Percentiles rank a stretch among this genome's conserved stretches.
Conservation (phyloP, 2,113 vertebrate genomes). For the Stigmatopora nigra region DNA sequence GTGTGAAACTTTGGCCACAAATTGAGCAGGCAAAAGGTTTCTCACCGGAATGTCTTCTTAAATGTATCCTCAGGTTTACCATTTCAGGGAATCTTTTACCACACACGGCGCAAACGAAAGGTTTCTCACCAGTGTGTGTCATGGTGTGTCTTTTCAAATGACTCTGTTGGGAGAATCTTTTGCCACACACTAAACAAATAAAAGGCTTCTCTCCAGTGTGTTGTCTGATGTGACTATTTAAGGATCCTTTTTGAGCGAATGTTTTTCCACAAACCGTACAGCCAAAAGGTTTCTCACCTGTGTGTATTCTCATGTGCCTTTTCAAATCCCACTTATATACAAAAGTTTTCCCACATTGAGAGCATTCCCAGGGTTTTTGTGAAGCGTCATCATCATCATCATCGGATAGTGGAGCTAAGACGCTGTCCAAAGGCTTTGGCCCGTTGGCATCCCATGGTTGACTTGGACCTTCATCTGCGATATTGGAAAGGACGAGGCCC, state of each 20-base stretch:
- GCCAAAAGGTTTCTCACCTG: no score
- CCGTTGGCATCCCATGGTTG: background rate
- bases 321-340: background rate
- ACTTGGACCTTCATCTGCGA: background rate
- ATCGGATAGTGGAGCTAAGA: background rate
- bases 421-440: background rate
- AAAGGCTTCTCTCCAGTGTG: background rate
- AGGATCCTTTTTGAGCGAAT: no score
- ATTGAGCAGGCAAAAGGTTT: background rate
- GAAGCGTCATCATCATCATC: background rate
- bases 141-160: background rate
- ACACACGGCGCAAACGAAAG: background rate
- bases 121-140: background rate
- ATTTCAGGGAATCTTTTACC: background rate
- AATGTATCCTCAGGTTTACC: background rate
- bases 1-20: background rate
- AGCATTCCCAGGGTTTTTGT: background rate
- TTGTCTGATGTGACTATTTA: no score
- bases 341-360: background rate
- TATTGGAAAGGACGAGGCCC: background rate
- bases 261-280: no score
- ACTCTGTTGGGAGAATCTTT: background rate
- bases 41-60: background rate
- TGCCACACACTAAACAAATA: background rate
- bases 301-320: background rate